These are phyloP conservation scores for Pachliopta kotzebuea DNA, from an alignment of 2,888 invertebrate species.

Conservation along the genomic window DNA sequence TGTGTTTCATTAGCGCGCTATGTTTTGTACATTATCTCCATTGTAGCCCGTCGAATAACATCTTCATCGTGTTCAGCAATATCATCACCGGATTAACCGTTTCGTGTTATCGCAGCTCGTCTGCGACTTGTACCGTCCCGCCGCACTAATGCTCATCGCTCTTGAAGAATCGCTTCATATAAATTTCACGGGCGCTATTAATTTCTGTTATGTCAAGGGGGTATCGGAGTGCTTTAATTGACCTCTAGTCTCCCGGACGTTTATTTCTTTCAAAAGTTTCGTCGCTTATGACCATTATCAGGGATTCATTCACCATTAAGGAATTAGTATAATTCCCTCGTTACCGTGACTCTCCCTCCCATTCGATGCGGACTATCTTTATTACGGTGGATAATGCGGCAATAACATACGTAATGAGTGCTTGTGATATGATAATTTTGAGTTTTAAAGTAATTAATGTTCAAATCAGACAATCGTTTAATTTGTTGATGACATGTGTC, in stretches of 20 bases:
- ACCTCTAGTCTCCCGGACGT: constrained; percentile 45
- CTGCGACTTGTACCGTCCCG: constrained; percentile 34
- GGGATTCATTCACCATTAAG: constrained; percentile 28
- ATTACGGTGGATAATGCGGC: constrained; percentile 14
- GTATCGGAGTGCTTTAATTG: constrained; percentile 64
- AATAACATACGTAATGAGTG: constrained; percentile 22
- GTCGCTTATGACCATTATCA: constrained; percentile 32
- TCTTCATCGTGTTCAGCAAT: constrained; percentile 18
- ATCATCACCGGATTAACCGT: background rate
- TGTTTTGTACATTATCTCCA: too few species aligned
- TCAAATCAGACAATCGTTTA: constrained; percentile 18
- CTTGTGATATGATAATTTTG: constrained; percentile 17
- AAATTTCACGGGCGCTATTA: constrained; percentile 69
- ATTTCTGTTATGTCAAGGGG: constrained; percentile 63
- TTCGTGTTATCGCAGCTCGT: constrained; percentile 20
- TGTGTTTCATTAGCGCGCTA: too few species aligned
- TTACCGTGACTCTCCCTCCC: constrained; percentile 22
- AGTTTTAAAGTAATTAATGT: constrained; percentile 16
- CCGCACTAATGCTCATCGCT: constrained; percentile 58
- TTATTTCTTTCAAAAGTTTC: constrained; percentile 34
- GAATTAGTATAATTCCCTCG: constrained; percentile 31
- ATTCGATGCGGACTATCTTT: constrained; percentile 20
- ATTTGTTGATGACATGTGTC: background rate
- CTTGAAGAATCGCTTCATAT: constrained; percentile 67
- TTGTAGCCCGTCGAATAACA: background rate